phyloP scores from a whole-genome alignment of 2,888 invertebrate species.

The Acleris holmiana region DNA sequence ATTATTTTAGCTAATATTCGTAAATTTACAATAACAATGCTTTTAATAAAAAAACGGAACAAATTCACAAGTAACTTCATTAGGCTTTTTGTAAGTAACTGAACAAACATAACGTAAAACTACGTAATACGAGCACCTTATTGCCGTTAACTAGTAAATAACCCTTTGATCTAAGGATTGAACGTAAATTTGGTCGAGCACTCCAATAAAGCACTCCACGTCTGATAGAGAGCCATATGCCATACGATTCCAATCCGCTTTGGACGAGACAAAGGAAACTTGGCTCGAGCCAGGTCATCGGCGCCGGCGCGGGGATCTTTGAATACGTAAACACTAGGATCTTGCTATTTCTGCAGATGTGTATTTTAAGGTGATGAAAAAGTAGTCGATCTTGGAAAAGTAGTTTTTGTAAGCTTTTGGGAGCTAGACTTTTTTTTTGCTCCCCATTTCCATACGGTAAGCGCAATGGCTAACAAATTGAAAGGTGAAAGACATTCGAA shows the following conservation, averaged over 20 bases:
- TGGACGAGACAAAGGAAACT: slow-evolving; percentile 70
- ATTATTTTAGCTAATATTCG: too few species aligned
- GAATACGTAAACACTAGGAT: slow-evolving; percentile 29
- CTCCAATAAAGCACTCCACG: slow-evolving; percentile 60
- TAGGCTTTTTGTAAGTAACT: too few species aligned
- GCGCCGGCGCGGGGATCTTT: slow-evolving; percentile 41
- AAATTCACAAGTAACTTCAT: too few species aligned
- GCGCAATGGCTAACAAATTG: too few species aligned
- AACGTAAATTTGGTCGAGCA: slow-evolving; percentile 29
- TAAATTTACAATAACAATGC: too few species aligned
- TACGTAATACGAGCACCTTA: not conserved
- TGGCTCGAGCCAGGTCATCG: slow-evolving; percentile 61
- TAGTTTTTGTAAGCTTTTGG: too few species aligned
- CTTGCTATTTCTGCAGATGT: slow-evolving; percentile 12
- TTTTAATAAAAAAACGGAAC: too few species aligned
- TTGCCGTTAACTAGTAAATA: not conserved
- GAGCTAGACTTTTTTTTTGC: too few species aligned
- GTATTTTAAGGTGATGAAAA: slow-evolving; percentile 3
- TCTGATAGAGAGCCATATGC: slow-evolving; percentile 52
- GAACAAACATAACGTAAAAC: too few species aligned
- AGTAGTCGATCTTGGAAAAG: too few species aligned
- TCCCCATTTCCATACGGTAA: too few species aligned
- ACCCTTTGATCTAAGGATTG: slow-evolving; percentile 12
- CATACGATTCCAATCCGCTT: slow-evolving; percentile 65
- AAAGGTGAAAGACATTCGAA: too few species aligned